These are phyloP conservation scores for Drosophila biarmipes DNA, from an alignment of 1,140 invertebrate species.

Conservation along the genomic window DNA sequence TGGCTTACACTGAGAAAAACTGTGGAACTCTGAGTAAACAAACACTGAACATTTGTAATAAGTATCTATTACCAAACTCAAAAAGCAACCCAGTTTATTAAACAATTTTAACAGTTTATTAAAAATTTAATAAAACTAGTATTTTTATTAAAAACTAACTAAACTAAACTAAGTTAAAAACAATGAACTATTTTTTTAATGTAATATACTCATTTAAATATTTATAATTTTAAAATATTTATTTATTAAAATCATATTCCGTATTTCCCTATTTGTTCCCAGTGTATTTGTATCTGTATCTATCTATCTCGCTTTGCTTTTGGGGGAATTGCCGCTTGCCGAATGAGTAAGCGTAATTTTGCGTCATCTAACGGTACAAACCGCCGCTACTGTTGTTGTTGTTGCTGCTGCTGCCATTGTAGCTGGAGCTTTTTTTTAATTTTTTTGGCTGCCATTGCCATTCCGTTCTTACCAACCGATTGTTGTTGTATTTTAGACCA, in stretches of 20 bases:
- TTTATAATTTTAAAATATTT: background rate
- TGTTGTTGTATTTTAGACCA: constrained; percentile 78
- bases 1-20: constrained; percentile 9
- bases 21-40: background rate
- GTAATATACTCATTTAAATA: background rate
- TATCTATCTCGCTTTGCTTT: constrained; percentile 31
- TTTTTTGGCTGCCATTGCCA: constrained; percentile 66
- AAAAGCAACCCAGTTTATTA: too few relatives aligned
- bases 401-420: constrained; percentile 57
- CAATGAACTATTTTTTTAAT: background rate
- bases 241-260: background rate
- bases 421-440: constrained; percentile 24
- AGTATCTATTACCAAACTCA: too few relatives aligned
- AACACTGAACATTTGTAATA: too few relatives aligned
- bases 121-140: too few relatives aligned
- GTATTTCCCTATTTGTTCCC: background rate
- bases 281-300: constrained; percentile 30
- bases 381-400: constrained; percentile 77
- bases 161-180: too few relatives aligned
- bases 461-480: constrained; percentile 49
- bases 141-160: too few relatives aligned
- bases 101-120: too few relatives aligned
- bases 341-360: constrained; percentile 83
- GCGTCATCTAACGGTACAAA: constrained; percentile 78
- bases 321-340: constrained; percentile 50